A percentile compares a stretch with the other conserved stretches of the same genome.
phyloP scores from a whole-genome alignment of 2,113 vertebrate species.

The Gobio gobio region DNA sequence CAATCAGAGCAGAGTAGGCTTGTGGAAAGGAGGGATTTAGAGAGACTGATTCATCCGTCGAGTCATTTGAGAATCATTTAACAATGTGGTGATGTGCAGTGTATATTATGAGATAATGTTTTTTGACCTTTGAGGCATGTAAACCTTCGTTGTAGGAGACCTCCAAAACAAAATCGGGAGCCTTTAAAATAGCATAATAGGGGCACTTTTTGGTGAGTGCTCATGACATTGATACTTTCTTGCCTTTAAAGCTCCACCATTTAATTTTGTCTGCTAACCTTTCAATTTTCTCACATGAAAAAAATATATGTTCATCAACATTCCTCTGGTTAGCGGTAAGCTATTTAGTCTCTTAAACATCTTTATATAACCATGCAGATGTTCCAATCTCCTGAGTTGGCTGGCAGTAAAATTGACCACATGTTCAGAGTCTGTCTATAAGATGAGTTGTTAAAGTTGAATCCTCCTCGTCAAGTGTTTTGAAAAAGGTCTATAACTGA shows the following conservation, averaged over 20 bases:
- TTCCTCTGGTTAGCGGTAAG: background rate
- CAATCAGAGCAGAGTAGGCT: no score
- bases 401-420: background rate
- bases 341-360: slow-evolving; percentile 16
- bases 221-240: background rate
- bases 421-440: background rate
- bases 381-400: background rate
- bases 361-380: background rate
- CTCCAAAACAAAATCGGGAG: no score
- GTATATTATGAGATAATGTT: no score
- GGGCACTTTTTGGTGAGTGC: background rate
- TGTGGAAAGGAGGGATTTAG: no score
- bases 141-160: no score
- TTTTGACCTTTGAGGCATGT: no score
- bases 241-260: background rate
- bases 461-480: background rate
- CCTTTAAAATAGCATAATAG: no score
- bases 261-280: background rate
- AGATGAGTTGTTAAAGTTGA: background rate
- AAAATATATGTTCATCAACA: background rate
- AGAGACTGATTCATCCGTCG: no score
- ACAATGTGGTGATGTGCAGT: no score
- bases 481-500: background rate
- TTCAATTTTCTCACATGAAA: background rate
- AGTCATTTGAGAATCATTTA: no score